Evolutionary conservation across 2,888 invertebrate species (phyloP).

Genomic region (Caenorhabditis japonica): DNA sequence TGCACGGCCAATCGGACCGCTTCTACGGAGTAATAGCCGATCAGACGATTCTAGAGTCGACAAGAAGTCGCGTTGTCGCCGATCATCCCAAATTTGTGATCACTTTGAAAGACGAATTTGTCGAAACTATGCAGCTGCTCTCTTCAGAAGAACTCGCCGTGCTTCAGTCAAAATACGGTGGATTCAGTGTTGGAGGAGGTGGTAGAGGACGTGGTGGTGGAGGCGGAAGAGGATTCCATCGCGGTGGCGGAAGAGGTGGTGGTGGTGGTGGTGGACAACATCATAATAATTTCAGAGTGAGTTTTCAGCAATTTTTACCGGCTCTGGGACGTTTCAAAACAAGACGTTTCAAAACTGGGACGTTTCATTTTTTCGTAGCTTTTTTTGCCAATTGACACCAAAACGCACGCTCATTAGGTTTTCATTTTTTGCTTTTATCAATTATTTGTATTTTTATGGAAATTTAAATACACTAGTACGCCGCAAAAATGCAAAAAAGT

Average conservation of each 20-base stretch:
- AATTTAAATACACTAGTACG: too few species aligned
- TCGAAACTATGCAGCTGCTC: conserved; percentile 35
- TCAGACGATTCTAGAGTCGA: conserved; percentile 68
- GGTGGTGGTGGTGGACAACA: conserved; percentile 11
- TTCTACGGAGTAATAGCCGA: conserved; percentile 69
- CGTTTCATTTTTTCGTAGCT: too few species aligned
- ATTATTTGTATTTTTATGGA: too few species aligned
- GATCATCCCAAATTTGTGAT: conserved; percentile 68
- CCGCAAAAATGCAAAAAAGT: too few species aligned
- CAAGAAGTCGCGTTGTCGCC: conserved; percentile 69
- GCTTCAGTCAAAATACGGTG: conserved; percentile 39
- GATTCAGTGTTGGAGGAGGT: conserved; percentile 29
- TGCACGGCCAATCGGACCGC: conserved; percentile 56
- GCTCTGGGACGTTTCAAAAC: too few species aligned
- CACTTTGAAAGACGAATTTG: conserved; percentile 56
- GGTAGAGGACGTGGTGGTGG: conserved; percentile 54
- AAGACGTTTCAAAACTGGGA: too few species aligned
- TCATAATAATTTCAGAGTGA: conserved; percentile 21
- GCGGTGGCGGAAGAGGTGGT: conserved; percentile 38
- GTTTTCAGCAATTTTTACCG: too few species aligned
- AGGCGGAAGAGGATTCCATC: conserved; percentile 44
- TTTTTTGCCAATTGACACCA: too few species aligned
- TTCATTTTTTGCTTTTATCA: too few species aligned
- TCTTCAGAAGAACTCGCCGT: conserved; percentile 36
- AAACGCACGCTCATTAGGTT: too few species aligned